Conservation (phyloP, 2,888 invertebrate species). For the Odontothrips loti region DNA sequence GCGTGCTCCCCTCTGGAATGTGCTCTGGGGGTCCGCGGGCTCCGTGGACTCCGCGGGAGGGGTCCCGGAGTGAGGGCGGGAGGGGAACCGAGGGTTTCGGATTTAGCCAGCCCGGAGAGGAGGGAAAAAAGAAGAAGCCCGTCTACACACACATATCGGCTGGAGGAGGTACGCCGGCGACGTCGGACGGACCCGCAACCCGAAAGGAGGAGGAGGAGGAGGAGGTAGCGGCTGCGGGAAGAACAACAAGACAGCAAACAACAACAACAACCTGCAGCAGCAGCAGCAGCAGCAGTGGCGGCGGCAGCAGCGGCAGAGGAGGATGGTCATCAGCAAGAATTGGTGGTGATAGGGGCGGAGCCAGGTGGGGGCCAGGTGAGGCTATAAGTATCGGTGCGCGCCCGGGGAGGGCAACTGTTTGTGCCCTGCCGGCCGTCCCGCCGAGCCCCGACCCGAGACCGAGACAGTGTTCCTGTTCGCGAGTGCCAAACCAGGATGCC, state of each 20-base stretch:
- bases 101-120: constrained; percentile 15
- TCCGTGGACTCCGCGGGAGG: neutral
- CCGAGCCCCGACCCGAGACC: neutral
- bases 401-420: neutral
- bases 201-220: neutral
- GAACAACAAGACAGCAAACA: neutral
- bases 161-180: neutral
- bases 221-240: neutral
- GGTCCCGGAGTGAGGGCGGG: neutral
- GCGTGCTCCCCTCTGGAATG: neutral
- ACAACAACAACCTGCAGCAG: neutral
- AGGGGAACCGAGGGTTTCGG: constrained; percentile 7
- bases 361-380: neutral
- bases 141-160: constrained; percentile 20
- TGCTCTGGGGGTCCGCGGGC: neutral
- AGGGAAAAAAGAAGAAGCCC: neutral
- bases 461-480: neutral
- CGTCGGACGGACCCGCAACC: neutral
- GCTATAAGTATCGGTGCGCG: constrained; percentile 16
- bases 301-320: neutral
- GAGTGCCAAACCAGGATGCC: neutral
- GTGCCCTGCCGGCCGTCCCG: neutral
- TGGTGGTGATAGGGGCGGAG: neutral
- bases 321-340: constrained; percentile 14
- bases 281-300: neutral